These are phyloP conservation scores for Halcyon badia DNA, from an alignment of 2,797 vertebrate species.

Conservation along the genomic window DNA sequence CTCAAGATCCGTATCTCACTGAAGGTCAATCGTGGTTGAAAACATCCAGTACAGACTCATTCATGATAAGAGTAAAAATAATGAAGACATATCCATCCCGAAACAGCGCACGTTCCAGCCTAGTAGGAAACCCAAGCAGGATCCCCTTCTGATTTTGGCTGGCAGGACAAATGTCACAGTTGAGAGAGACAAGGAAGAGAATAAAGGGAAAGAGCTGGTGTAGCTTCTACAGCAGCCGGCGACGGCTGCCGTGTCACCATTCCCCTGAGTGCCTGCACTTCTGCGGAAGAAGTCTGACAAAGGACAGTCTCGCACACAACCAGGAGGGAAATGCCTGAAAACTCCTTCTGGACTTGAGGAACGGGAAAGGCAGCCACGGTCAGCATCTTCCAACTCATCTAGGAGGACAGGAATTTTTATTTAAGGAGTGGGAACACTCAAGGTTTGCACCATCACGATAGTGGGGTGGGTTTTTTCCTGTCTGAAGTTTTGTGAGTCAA, in stretches of 20 bases:
- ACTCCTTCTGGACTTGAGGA: not conserved
- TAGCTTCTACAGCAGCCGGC: slow-evolving; percentile 23
- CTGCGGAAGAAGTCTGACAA: not conserved
- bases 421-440: not conserved
- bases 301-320: not conserved
- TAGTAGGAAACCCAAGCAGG: slow-evolving; percentile 18
- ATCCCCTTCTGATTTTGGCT: slow-evolving; percentile 13
- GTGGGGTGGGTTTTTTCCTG: not conserved
- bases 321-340: not conserved
- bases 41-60: slow-evolving; percentile 63
- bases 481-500: not conserved
- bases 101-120: not conserved
- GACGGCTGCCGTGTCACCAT: not conserved
- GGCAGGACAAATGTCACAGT: slow-evolving; percentile 15
- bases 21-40: slow-evolving; percentile 69
- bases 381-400: not conserved
- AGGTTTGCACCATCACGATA: not conserved
- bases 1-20: slow-evolving; percentile 40
- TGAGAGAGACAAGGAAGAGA: slow-evolving; percentile 4
- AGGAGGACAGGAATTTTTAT: not conserved
- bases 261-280: slow-evolving; percentile 8
- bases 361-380: not conserved
- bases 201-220: not conserved
- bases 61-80: slow-evolving; percentile 51
- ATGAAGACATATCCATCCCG: slow-evolving; percentile 8